phyloP scores from a whole-genome alignment of 1,140 invertebrate species.

The Brachionus angularis region DNA sequence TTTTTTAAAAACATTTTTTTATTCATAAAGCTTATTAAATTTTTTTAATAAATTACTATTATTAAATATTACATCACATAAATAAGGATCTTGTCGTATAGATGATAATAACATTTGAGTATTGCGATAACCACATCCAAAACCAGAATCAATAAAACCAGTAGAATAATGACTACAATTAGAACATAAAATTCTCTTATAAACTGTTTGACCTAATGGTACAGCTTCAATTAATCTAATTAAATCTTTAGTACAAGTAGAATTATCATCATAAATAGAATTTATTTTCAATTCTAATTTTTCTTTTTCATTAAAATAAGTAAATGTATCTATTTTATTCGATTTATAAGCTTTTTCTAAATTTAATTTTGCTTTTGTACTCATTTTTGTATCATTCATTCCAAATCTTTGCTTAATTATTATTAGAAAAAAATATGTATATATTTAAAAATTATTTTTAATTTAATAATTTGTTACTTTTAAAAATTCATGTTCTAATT shows the following conservation, averaged over 20 bases:
- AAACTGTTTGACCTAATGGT: not conserved
- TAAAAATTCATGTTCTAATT: not conserved
- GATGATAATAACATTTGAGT: conserved; percentile 83
- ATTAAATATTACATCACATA: conserved; percentile 19
- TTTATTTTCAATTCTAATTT: conserved; percentile 10
- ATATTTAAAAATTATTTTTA: not conserved
- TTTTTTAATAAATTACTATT: conserved; percentile 23
- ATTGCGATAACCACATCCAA: conserved; percentile 81
- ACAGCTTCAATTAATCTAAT: not conserved
- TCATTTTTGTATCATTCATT: not conserved
- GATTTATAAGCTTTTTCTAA: conserved; percentile 7
- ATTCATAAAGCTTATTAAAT: too few species aligned
- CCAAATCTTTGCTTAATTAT: conserved; percentile 9
- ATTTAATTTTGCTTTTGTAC: not conserved
- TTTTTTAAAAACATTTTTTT: conserved; percentile 51
- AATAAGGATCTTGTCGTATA: conserved; percentile 67
- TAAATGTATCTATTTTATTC: conserved; percentile 10
- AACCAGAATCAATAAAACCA: conserved; percentile 72
- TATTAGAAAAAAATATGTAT: not conserved
- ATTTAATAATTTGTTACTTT: not conserved
- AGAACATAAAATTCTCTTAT: conserved; percentile 47
- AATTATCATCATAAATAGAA: conserved; percentile 59
- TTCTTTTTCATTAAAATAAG: conserved; percentile 4
- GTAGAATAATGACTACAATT: conserved; percentile 76
- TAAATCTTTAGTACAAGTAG: conserved; percentile 61